A percentile compares a stretch with the other conserved stretches of the same genome.
These are phyloP conservation scores for Picathartes gymnocephalus DNA, from an alignment of 2,113 vertebrate species.

Conservation along the genomic window DNA sequence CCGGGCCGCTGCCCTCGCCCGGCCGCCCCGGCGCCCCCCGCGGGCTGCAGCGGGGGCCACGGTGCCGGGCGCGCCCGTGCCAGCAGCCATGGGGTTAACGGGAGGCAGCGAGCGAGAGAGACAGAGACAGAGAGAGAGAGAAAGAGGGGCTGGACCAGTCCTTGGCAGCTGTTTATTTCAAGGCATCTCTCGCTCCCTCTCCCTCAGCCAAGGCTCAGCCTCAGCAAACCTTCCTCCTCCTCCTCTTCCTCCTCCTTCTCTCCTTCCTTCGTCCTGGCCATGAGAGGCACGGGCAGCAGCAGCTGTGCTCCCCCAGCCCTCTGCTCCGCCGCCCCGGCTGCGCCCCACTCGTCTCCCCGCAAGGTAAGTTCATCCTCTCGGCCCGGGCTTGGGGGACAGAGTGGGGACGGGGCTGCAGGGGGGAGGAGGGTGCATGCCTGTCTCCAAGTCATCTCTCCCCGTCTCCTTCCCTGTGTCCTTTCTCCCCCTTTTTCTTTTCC, in stretches of 20 bases:
- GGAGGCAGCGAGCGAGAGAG: slow-evolving; percentile 37
- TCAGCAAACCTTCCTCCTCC: slow-evolving; percentile 31
- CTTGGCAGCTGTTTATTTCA: slow-evolving; percentile 59
- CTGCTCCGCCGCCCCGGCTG: slow-evolving; percentile 7
- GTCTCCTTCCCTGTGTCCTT: slow-evolving; percentile 54
- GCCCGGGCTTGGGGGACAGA: neutral
- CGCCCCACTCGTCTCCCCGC: slow-evolving; percentile 4
- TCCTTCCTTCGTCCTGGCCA: slow-evolving; percentile 63
- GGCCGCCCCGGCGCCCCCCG: neutral
- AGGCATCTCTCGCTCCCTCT: slow-evolving; percentile 55
- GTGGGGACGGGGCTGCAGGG: neutral
- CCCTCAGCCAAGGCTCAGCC: slow-evolving; percentile 36
- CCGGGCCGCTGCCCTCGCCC: neutral
- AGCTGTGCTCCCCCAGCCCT: neutral
- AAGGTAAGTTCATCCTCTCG: slow-evolving; percentile 45
- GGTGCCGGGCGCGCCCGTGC: neutral
- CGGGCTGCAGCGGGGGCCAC: neutral
- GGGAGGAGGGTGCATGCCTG: neutral
- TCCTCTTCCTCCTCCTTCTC: neutral
- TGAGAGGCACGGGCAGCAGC: slow-evolving; percentile 62
- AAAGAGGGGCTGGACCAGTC: slow-evolving; percentile 52
- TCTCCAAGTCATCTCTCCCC: neutral
- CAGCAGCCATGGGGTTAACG: slow-evolving; percentile 60
- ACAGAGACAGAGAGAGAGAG: slow-evolving; percentile 34
- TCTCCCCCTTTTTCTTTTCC: neutral